Base-by-base conservation (phyloP, 2,797 vertebrate genomes). In the Cyclura pinguis region DNA sequence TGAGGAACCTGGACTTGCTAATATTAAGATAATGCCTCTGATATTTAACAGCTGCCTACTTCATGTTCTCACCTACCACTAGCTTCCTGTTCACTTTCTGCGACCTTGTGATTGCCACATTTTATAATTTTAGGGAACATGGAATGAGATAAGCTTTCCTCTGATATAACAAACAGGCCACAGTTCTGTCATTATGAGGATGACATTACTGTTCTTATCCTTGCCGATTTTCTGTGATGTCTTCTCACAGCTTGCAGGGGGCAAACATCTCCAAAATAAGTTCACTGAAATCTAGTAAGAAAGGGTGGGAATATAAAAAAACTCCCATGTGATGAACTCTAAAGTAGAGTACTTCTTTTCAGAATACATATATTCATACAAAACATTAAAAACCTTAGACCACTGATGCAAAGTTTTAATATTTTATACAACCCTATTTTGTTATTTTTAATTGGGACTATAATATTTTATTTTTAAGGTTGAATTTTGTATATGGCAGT, bases 391-490 rank as follows among this genome's bases (percentile, higher is more conserved):
- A 64, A 64, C 18, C 3, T 64, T 64, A 6, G 22, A 24, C 22
- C 20, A 64, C n/a, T 91, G 94, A 94, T 89, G 93, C 89, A 74
- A 80, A 80, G 74, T 90, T 92, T 93, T 95, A 93, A 38, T 73
- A 55, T 87, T 92, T 91, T 93, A 84, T 90, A 93, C 90, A 88
- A 78, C 87, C 88, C 88, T 73, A 74, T n/a, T 92, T 93, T 94
- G 55, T 90, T 94, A 93, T 81, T 94, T 94, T 93, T 80, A 93
- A 91, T 32, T 88, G 62, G 87, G 69, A 69, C 89, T 67, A 62
- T 91, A 0, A 35, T 90, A 82, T 88, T 4, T 85, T 83, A 87
- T 88, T 55, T 0, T 69, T 91, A 85, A 90, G 93, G 52, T 13
- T 57, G n/a, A 52, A 72, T 93, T 93, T 94, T 90, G 62, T 92